Percentiles rank a stretch among this genome's conserved stretches.
Evolutionary conservation across 1,140 invertebrate species (phyloP).

Genomic region (Pogonomyrmex californicus): DNA sequence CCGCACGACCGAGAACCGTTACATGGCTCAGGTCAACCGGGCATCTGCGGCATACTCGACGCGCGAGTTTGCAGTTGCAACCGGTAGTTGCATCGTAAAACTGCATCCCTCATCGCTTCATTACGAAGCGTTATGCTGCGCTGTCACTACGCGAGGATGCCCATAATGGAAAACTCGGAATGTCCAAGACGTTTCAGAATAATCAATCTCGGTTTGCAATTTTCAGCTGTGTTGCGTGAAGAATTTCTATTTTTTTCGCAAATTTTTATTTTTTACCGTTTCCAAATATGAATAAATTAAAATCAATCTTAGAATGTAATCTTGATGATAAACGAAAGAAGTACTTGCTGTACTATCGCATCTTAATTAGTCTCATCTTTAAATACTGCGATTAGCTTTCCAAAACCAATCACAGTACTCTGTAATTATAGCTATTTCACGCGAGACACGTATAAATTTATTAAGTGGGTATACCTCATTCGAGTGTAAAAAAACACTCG

Average conservation of each 20-base stretch:
- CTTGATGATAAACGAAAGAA: neutral
- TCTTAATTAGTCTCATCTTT: slow-evolving; percentile 19
- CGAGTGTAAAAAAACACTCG: slow-evolving; percentile 1
- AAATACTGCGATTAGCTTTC: slow-evolving; percentile 18
- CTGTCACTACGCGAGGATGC: neutral
- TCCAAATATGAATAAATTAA: neutral
- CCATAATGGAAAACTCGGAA: neutral
- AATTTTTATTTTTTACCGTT: neutral
- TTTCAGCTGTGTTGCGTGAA: neutral
- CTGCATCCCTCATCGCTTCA: slow-evolving; percentile 38
- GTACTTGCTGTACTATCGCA: neutral
- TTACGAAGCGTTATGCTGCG: neutral
- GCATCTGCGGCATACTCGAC: slow-evolving; percentile 50
- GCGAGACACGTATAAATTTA: slow-evolving; percentile 39
- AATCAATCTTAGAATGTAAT: no score
- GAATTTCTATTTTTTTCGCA: neutral
- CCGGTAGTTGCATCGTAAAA: slow-evolving; percentile 66
- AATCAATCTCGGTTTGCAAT: neutral
- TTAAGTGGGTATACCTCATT: slow-evolving; percentile 35
- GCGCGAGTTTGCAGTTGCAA: slow-evolving; percentile 46
- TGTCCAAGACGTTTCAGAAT: neutral
- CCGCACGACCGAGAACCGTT: slow-evolving; percentile 68
- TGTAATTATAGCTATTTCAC: slow-evolving; percentile 39
- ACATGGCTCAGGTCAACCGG: slow-evolving; percentile 69
- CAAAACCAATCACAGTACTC: slow-evolving; percentile 23